Evolutionary conservation across 1,140 invertebrate species (phyloP), one percentile per base, ranked within the genome.

Genomic region (Calliphora vicina): DNA sequence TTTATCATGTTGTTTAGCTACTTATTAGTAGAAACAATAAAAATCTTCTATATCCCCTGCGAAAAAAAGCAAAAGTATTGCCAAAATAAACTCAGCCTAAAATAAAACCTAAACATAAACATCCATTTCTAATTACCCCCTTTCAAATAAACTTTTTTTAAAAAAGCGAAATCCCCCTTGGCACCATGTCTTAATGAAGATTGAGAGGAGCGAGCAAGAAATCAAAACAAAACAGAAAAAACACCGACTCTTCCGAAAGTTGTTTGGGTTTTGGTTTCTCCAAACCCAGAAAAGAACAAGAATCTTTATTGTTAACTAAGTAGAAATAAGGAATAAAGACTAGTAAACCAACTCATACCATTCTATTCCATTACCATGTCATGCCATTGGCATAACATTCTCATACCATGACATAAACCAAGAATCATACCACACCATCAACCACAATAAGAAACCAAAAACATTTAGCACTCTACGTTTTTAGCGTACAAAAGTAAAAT

Each of bases 1-100:
- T 25, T 23, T 67, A 67, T 67, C 61, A 23, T 67, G 50, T 67
- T 67, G 61, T 67, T 67, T 67, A 67, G 61, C 61, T 67, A 67
- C 61, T 25, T 25, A 67, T 20, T 67, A 57, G 17, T 57, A 23
- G 23, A 20, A 67, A 67, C 61, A 23, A 25, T 25, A 3, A 67
- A 67, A 67, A 67, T 12, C 6, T 35, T 35, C 6, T 35, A 35
- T 35, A 35, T 6, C 35, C 35, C 2, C 29, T 35, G 35, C 35
- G 29, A 35, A 35, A 35, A 35, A 57, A 57, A 57, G 50, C 50
- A 57, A 57, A 57, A 57, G 50, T 57, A 57, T n/a, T 57, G 17
- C 13, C 15, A 2, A 57, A 57, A 57, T 57, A 13, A 57, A 57
- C 50, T n/a, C 3, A 57, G 50, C 15, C 50, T n/a, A n/a, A 57